Evolutionary conservation across 2,113 vertebrate genomes (phyloP), one percentile per base, ranked within the genome.

Genomic region (Spea bombifrons): DNA sequence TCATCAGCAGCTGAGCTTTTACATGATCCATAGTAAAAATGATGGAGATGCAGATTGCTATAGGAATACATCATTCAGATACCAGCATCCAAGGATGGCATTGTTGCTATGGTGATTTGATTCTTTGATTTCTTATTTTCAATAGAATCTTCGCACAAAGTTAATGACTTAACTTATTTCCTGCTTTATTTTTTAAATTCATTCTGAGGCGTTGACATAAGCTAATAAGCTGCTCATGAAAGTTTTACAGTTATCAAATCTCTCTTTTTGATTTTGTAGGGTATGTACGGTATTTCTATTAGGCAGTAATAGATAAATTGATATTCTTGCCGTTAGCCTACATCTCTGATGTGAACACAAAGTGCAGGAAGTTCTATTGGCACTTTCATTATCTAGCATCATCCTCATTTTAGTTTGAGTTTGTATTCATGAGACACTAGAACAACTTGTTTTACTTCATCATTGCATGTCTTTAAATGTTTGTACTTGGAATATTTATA

Each of bases 101-200:
- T 17, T 57, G 77, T 80, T 80, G 71, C 77, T 66, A 80, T 80
- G 77, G 71, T 67, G 66, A 80, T 73, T 9, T n/a, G 66, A 48
- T 78, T 45, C 76, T 79, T 78, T 73, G 63, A 73, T 57, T 79
- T 79, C 77, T 63, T 73, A 59, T 66, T 80, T 73, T 59, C 9
- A 76, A 76, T 49, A 69, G 53, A 61, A 68, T 69, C 71, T 44
- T 59, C 44, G 50, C 50, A 67, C 68, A 80, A 80, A 80, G 63
- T 67, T 80, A 80, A 80, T 80, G 66, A 68, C 71, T 80, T 59
- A 64, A 80, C 71, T 80, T 73, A 65, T 78, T 80, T 67, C 52
- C 44, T 67, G 52, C 64, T 79, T 79, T 30, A 30, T 30, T 30
- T 73, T 79, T 49, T 73, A 53, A 73, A 73, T 73, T 73, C 73